Evolutionary conservation across 2,797 vertebrate species (phyloP).

Genomic region (Sphenodon punctatus): DNA sequence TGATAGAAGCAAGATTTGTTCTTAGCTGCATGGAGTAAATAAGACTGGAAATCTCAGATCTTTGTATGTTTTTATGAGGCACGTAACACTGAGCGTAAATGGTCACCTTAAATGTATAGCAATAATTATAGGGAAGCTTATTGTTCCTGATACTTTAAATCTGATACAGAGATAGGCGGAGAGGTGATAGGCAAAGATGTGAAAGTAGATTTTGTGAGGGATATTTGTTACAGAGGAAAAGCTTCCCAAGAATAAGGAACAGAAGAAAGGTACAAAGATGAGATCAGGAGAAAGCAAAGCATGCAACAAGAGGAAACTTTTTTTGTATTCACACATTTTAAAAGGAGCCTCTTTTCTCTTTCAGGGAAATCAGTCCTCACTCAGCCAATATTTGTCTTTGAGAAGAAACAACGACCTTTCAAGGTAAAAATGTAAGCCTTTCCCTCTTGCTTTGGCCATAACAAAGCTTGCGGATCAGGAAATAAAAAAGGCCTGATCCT

Average conservation of each 20-base stretch:
- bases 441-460: background rate
- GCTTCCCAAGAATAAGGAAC: background rate
- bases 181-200: no score
- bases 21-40: no score
- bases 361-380: slow-evolving; percentile 77
- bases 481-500: background rate
- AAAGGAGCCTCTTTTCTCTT: slow-evolving; percentile 21
- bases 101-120: no score
- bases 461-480: background rate
- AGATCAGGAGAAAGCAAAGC: no score
- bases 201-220: background rate
- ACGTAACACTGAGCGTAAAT: no score
- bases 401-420: slow-evolving; percentile 65
- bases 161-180: background rate
- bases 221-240: background rate
- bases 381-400: slow-evolving; percentile 78
- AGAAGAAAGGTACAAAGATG: background rate
- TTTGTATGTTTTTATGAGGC: no score
- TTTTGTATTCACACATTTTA: background rate
- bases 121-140: no score
- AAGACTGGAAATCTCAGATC: no score
- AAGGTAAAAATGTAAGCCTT: slow-evolving; percentile 72
- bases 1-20: no score
- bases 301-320: background rate
- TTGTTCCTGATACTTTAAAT: background rate